These are phyloP conservation scores for Coenonympha arcania DNA, from an alignment of 2,888 invertebrate species.

Conservation along the genomic window DNA sequence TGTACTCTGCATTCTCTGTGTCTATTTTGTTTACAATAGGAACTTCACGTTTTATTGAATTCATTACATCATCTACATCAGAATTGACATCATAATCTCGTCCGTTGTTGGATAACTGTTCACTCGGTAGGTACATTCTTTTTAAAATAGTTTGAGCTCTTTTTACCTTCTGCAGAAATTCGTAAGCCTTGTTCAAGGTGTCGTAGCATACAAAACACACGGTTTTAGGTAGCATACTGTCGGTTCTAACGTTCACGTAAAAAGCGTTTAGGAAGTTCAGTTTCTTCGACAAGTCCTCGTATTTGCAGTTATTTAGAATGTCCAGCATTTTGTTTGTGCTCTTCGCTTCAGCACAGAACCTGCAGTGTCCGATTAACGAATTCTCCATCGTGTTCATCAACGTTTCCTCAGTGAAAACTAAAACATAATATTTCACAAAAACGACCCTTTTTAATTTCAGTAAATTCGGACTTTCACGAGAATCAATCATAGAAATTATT, in stretches of 20 bases:
- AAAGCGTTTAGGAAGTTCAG: conserved; percentile 53
- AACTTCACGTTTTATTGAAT: conserved; percentile 25
- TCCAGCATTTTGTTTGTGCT: conserved; percentile 46
- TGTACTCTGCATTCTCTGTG: conserved; percentile 30
- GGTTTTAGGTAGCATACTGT: conserved; percentile 49
- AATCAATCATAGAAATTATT: too few relatives aligned
- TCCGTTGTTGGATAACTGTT: conserved; percentile 41
- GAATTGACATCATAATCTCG: conserved; percentile 41
- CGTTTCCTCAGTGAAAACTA: not conserved
- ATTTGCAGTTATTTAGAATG: conserved; percentile 38
- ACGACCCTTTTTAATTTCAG: too few relatives aligned
- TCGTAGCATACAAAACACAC: conserved; percentile 59
- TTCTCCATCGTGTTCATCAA: conserved; percentile 35
- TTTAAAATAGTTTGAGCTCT: conserved; percentile 45
- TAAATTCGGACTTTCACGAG: too few relatives aligned
- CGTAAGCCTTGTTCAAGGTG: conserved; percentile 51
- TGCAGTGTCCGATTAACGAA: conserved; percentile 45
- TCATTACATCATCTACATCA: conserved; percentile 6
- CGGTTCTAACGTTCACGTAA: conserved; percentile 50
- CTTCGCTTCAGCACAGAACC: conserved; percentile 56
- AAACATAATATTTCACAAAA: conserved; percentile 12
- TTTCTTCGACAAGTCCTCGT: conserved; percentile 44
- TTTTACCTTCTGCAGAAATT: conserved; percentile 49
- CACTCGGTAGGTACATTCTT: conserved; percentile 35
- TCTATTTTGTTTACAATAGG: too few relatives aligned